Conservation (phyloP, 2,888 invertebrate genomes). For the Oeneis ivallda region DNA sequence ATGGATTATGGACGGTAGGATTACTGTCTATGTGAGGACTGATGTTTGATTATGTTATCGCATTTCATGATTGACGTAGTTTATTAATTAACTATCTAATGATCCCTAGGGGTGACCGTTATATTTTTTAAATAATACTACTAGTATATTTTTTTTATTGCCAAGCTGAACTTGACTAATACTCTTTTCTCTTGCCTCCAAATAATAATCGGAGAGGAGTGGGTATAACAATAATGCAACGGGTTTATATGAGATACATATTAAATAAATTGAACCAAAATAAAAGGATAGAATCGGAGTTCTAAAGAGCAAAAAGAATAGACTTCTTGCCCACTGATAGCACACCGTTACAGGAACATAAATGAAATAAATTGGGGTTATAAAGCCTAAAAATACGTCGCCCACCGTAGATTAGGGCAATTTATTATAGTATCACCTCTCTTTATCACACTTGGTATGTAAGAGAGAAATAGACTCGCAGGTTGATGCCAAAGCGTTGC, state of each 20-base stretch:
- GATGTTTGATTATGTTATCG: no score
- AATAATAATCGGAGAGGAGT: no score
- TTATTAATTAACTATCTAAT: no score
- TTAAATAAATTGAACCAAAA: not conserved
- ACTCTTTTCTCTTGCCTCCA: no score
- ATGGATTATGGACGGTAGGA: no score
- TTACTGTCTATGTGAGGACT: no score
- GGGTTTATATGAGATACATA: not conserved
- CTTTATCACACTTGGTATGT: slow-evolving; percentile 7
- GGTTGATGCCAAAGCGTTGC: slow-evolving; percentile 21
- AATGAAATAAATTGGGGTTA: slow-evolving; percentile 34
- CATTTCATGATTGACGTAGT: no score
- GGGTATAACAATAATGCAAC: no score
- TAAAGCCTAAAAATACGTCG: slow-evolving; percentile 27
- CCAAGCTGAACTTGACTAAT: no score
- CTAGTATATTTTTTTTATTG: no score
- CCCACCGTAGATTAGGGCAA: slow-evolving; percentile 31
- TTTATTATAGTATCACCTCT: slow-evolving; percentile 25
- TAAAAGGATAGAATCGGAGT: not conserved
- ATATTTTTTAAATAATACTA: no score
- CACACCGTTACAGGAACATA: slow-evolving; percentile 14
- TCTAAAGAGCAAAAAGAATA: not conserved
- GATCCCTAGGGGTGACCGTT: no score
- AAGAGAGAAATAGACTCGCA: slow-evolving; percentile 3
- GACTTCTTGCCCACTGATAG: slow-evolving; percentile 9